Base-by-base conservation (phyloP, 2,113 vertebrate genomes). In the Thinocorus orbignyianus region DNA sequence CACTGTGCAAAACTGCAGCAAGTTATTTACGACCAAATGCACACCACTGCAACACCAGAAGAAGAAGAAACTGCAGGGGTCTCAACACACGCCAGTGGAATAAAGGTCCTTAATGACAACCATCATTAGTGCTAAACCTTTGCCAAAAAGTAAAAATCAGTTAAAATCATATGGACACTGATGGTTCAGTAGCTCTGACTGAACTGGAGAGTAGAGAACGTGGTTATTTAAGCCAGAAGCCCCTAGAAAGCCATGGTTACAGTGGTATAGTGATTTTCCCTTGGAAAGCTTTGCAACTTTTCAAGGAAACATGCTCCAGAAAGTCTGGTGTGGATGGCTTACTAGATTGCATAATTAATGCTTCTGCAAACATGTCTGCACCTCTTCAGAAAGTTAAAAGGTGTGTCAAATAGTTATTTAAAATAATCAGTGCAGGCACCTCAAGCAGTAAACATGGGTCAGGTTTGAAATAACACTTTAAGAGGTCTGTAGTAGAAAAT, bases 351-450 rank as follows among this genome's bases (percentile, higher is more conserved):
- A 41, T n/a, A 68, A 90, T 88, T 84, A 93, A 78, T 86, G 66
- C n/a, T 68, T 79, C 61, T 86, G 52, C 61, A 88, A 92, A 90
- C 39, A 78, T 16, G 48, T n/a, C 33, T 86, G 61, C 51, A 93
- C 35, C 71, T 86, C 83, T 76, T 95, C 61, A 86, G 60, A 86
- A 88, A 93, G 80, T 25, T 77, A 35, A 93, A 55, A 94, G 57
- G 54, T 69, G 11, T 66, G 54, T 58, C 74, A 86, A 65, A 69
- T 1, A 66, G 70, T 62, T 86, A 93, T 13, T 90, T 4, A 35
- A 4, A 81, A 78, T 88, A 70, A 11, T 35, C 48, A 85, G 11
- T 41, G 52, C 37, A 64, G 52, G 42, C 44, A 81, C 22, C 82
- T 96, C 31, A 35, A 93, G 80, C 57, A 76, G 57, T 58, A 90